Percentiles rank a stretch among this genome's conserved stretches.
Evolutionary conservation across 2,888 invertebrate genomes (phyloP).

Genomic region (Idaea dimidiata): DNA sequence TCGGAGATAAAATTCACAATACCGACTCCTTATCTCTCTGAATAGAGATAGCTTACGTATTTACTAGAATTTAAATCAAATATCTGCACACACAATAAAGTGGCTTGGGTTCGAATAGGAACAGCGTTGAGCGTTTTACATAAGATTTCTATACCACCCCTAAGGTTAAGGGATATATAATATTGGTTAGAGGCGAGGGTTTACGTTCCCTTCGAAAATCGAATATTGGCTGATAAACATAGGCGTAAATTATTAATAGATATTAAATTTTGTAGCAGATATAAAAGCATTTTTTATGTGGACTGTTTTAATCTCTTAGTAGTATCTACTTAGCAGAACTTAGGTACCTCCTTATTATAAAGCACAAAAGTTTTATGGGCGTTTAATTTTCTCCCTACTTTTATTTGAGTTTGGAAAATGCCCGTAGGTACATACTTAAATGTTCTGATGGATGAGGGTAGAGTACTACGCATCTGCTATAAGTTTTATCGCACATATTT

Average conservation of each 20-base stretch:
- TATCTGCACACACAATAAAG: not conserved
- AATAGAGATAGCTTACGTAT: constrained; percentile 1
- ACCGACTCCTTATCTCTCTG: not conserved
- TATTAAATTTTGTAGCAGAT: no score
- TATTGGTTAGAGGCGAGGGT: not conserved
- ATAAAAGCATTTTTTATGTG: no score
- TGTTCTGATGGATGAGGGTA: not conserved
- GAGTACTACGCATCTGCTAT: not conserved
- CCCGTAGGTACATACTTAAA: not conserved
- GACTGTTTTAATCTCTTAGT: no score
- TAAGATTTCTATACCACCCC: not conserved
- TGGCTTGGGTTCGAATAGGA: not conserved
- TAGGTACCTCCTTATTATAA: not conserved
- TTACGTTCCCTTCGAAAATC: not conserved
- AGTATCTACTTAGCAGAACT: no score
- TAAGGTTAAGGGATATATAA: not conserved
- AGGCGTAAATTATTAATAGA: not conserved
- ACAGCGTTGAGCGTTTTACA: not conserved
- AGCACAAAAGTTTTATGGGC: not conserved
- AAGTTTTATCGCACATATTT: not conserved
- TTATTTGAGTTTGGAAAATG: not conserved
- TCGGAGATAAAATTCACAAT: not conserved
- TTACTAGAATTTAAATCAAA: not conserved
- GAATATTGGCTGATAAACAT: not conserved
- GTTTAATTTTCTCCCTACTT: not conserved